These are phyloP conservation scores for Zonitis immaculata DNA, from an alignment of 2,888 invertebrate species.

Conservation along the genomic window DNA sequence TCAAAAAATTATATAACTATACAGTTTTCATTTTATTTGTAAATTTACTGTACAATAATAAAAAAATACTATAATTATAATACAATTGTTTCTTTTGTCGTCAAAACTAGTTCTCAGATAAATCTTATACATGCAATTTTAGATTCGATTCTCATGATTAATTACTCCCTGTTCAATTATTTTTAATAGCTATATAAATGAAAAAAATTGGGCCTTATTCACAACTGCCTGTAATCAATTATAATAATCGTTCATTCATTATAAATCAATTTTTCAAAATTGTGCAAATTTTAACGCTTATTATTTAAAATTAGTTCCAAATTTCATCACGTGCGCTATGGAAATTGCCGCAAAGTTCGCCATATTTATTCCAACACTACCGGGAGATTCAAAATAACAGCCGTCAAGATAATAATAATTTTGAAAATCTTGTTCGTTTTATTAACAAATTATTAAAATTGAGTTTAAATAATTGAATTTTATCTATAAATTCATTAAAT, in stretches of 20 bases:
- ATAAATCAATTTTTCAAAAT: not conserved
- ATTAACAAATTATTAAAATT: too few species aligned
- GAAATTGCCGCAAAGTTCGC: not conserved
- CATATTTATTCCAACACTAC: not conserved
- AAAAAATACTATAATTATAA: conserved; percentile 38
- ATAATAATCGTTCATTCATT: not conserved
- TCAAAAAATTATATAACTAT: conserved; percentile 44
- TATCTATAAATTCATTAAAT: too few species aligned
- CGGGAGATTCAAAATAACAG: not conserved
- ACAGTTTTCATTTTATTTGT: conserved; percentile 50
- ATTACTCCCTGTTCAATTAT: too few species aligned
- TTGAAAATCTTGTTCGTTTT: too few species aligned
- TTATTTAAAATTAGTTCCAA: not conserved
- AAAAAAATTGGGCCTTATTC: too few species aligned
- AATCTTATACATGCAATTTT: too few species aligned
- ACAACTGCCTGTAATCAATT: not conserved
- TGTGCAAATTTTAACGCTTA: not conserved
- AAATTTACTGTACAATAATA: conserved; percentile 48
- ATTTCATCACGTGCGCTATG: not conserved
- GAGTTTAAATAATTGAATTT: too few species aligned
- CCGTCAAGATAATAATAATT: too few species aligned
- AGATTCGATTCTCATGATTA: too few species aligned
- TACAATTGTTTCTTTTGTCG: too few species aligned
- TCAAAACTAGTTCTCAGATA: too few species aligned
- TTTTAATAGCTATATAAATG: too few species aligned